Evolutionary conservation across 2,888 invertebrate genomes (phyloP).

Genomic region (Gari tellinella): DNA sequence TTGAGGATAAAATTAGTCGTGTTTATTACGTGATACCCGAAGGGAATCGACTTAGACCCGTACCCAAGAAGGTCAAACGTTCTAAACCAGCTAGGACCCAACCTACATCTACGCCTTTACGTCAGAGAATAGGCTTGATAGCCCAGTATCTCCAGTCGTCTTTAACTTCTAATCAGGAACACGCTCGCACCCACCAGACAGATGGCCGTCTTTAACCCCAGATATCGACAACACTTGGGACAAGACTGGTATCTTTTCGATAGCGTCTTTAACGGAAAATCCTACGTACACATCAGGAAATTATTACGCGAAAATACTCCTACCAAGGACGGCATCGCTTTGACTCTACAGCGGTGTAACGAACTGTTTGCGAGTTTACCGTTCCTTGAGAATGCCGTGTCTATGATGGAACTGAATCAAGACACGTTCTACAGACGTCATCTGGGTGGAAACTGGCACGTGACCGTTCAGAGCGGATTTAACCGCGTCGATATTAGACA

Average conservation of each 20-base stretch:
- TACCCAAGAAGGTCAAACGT: too few species aligned
- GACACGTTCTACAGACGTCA: constrained; percentile 27
- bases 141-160: too few species aligned
- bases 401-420: constrained; percentile 20
- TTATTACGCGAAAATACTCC: background rate
- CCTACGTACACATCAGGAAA: constrained; percentile 22
- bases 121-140: too few species aligned
- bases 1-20: too few species aligned
- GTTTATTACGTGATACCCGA: too few species aligned
- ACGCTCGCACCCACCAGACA: too few species aligned
- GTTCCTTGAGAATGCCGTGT: constrained; percentile 12
- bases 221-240: constrained; percentile 18
- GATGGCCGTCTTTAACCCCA: background rate
- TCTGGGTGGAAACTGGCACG: constrained; percentile 37
- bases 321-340: constrained; percentile 26
- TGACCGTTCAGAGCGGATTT: too few species aligned
- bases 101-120: too few species aligned
- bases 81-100: too few species aligned
- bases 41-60: too few species aligned
- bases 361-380: constrained; percentile 25
- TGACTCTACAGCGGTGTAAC: constrained; percentile 33
- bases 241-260: constrained; percentile 26
- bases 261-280: constrained; percentile 6
- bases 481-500: too few species aligned
- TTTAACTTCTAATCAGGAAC: too few species aligned